Evolutionary conservation across 2,888 invertebrate species (phyloP).

Genomic region (Cheilosia pagana): DNA sequence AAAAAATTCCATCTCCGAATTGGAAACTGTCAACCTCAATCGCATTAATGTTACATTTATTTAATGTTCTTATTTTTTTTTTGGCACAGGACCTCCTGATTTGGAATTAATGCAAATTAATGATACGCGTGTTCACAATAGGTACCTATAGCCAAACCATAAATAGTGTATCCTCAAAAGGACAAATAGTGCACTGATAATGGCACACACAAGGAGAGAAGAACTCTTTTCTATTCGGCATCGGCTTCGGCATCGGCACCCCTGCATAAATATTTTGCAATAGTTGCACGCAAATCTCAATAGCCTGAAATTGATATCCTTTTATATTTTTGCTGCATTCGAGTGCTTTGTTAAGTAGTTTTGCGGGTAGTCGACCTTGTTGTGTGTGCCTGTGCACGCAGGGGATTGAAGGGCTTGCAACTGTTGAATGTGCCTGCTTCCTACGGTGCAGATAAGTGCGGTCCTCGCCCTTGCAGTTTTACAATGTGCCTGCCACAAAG

Average conservation of each 20-base stretch:
- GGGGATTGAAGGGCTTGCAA: constrained; percentile 45
- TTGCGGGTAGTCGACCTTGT: constrained; percentile 64
- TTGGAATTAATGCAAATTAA: constrained; percentile 84
- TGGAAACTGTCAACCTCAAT: constrained; percentile 75
- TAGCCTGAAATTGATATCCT: constrained; percentile 73
- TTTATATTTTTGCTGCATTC: constrained; percentile 61
- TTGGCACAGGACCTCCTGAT: constrained; percentile 79
- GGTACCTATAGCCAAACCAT: constrained; percentile 42
- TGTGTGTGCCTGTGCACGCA: constrained; percentile 10
- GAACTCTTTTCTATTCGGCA: constrained; percentile 14
- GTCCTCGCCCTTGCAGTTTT: constrained; percentile 49
- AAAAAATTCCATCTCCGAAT: constrained; percentile 72
- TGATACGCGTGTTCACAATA: constrained; percentile 78
- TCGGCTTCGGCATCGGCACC: constrained; percentile 31
- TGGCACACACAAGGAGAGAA: constrained; percentile 35
- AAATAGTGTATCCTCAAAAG: constrained; percentile 37
- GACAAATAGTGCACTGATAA: constrained; percentile 66
- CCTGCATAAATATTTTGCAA: constrained; percentile 68
- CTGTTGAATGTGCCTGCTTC: constrained; percentile 60
- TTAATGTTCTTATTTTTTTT: constrained; percentile 58
- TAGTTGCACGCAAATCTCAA: constrained; percentile 74
- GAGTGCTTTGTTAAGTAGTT: constrained; percentile 73
- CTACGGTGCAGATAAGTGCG: constrained; percentile 44
- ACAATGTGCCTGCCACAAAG: constrained; percentile 9
- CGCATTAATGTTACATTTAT: constrained; percentile 71